Evolutionary conservation across 30 jellyfish, hydroid and myxozoan genomes (phyloP).

Genomic region (Rhopilema esculentum): DNA sequence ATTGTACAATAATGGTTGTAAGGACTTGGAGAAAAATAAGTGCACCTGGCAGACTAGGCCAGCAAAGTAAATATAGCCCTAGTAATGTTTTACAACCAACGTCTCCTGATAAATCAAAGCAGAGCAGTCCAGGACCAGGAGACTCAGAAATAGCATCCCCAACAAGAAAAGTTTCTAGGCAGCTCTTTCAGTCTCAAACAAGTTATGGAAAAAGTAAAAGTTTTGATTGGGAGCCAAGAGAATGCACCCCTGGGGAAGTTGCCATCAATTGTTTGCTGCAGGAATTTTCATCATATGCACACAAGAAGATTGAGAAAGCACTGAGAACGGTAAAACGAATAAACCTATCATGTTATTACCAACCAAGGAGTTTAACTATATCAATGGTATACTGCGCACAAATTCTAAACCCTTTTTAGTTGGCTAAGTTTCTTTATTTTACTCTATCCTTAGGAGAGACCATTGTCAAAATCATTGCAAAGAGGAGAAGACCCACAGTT

Average conservation of each 20-base stretch:
- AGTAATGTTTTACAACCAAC: constrained; percentile 38
- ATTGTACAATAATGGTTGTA: constrained; percentile 31
- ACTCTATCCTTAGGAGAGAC: constrained; percentile 76
- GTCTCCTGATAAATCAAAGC: constrained; percentile 7
- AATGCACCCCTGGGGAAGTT: constrained; percentile 56
- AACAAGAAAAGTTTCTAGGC: constrained; percentile 33
- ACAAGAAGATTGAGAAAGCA: constrained; percentile 59
- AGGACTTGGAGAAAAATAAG: constrained; percentile 83
- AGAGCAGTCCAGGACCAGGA: constrained; percentile 1
- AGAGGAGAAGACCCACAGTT: constrained; percentile 99
- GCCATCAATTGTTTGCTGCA: constrained; percentile 61
- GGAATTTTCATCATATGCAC: constrained; percentile 66
- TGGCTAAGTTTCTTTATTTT: neutral
- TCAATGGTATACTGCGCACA: too few species aligned
- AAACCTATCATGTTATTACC: neutral
- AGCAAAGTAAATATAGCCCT: constrained; percentile 58
- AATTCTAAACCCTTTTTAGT: neutral
- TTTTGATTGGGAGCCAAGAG: constrained; percentile 13
- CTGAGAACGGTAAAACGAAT: constrained; percentile 50
- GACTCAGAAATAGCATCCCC: constrained; percentile 23
- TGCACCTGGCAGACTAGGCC: constrained; percentile 92
- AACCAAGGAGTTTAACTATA: too few species aligned
- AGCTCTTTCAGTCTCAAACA: constrained; percentile 31
- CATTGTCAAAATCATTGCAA: constrained; percentile 92
- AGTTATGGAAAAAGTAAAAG: neutral